A percentile compares a stretch with the other conserved stretches of the same genome.
phyloP scores from a whole-genome alignment of 1,140 invertebrate genomes.

The Camponotus floridanus region DNA sequence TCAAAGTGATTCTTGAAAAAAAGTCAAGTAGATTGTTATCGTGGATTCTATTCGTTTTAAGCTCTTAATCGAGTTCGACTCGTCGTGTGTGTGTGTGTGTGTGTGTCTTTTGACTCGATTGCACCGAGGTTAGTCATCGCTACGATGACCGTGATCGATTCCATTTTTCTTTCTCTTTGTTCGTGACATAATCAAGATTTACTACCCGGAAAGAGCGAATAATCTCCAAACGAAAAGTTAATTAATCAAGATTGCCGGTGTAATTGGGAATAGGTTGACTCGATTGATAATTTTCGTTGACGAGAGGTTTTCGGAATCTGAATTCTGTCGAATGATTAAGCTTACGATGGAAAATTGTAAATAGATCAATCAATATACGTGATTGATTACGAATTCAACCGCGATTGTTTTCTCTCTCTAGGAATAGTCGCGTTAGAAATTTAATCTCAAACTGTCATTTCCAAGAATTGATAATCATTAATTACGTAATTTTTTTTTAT shows the following conservation, averaged over 20 bases:
- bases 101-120: background rate
- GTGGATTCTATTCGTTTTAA: background rate
- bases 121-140: background rate
- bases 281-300: background rate
- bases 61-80: background rate
- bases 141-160: slow-evolving; percentile 8
- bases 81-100: background rate
- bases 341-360: background rate
- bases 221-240: background rate
- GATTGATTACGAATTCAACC: background rate
- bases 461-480: background rate
- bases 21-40: background rate
- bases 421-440: background rate
- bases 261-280: background rate
- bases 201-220: background rate
- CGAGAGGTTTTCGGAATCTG: background rate
- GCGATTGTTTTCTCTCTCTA: background rate
- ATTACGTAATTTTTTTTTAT: background rate
- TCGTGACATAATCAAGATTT: background rate
- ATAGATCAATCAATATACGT: background rate
- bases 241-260: background rate
- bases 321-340: background rate
- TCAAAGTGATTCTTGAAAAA: background rate
- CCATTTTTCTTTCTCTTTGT: background rate
- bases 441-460: background rate